These are phyloP conservation scores for Cephus spinipes DNA, from an alignment of 2,888 invertebrate genomes.

Conservation along the genomic window DNA sequence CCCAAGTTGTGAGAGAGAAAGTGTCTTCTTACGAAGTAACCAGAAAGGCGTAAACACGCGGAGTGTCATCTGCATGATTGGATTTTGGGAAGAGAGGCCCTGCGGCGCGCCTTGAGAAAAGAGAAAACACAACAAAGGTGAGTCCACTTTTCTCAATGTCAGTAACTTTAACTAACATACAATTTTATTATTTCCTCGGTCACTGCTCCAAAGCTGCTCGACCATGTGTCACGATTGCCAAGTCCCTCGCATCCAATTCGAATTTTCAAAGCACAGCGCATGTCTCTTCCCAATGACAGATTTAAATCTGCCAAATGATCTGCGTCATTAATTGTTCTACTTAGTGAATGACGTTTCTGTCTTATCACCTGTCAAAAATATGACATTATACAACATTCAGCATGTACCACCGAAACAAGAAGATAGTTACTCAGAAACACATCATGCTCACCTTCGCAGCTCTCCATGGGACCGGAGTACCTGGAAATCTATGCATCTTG, in stretches of 20 bases:
- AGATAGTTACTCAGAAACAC: neutral
- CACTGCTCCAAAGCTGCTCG: neutral
- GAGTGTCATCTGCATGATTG: neutral
- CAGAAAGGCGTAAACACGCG: neutral
- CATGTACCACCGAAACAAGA: neutral
- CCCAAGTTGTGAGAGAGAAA: neutral
- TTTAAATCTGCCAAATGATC: neutral
- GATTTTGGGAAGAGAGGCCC: neutral
- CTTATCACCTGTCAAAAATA: neutral
- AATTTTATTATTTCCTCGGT: neutral
- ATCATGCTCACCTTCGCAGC: neutral
- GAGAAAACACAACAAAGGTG: neutral
- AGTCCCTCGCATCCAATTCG: neutral
- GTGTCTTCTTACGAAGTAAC: neutral
- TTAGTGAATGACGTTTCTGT: neutral
- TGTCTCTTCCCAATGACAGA: neutral
- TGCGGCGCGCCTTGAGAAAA: neutral
- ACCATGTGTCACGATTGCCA: neutral
- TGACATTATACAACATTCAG: neutral
- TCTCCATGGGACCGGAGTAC: neutral
- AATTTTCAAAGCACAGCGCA: neutral
- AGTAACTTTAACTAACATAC: neutral
- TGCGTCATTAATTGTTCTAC: neutral
- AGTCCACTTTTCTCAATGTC: neutral
- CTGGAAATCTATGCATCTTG: neutral